Conservation (phyloP, 1,140 invertebrate genomes). For the Brachionus rubens region DNA sequence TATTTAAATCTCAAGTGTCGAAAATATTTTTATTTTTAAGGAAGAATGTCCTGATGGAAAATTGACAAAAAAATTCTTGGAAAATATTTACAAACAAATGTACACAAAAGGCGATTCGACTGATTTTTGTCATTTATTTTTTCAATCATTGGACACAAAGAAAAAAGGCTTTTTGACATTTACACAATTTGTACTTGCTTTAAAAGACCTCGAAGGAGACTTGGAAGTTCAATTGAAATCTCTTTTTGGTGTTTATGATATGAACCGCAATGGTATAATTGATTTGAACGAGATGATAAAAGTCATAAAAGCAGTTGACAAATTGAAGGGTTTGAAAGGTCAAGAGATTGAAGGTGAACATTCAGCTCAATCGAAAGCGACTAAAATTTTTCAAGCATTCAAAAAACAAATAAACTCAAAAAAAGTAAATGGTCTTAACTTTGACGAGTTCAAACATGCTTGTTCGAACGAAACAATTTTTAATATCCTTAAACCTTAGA, state of each 20-base stretch:
- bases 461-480: background rate
- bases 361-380: background rate
- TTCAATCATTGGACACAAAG: background rate
- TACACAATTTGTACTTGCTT: background rate
- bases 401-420: background rate
- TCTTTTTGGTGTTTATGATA: conserved; percentile 14
- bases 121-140: background rate
- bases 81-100: background rate
- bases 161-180: conserved; percentile 9
- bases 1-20: background rate
- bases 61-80: conserved; percentile 10
- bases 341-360: background rate
- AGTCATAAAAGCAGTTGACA: conserved; percentile 1
- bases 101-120: background rate
- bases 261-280: conserved; percentile 3
- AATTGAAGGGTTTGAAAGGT: background rate
- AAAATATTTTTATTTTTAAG: background rate
- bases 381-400: background rate
- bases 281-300: background rate
- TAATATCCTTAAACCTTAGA: background rate
- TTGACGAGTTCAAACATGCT: background rate
- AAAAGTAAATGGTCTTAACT: background rate
- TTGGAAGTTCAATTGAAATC: background rate
- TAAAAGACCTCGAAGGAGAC: background rate
- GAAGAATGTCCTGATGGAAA: conserved; percentile 35